phyloP scores from a whole-genome alignment of 1,140 invertebrate species.

The Heliconius congener region DNA sequence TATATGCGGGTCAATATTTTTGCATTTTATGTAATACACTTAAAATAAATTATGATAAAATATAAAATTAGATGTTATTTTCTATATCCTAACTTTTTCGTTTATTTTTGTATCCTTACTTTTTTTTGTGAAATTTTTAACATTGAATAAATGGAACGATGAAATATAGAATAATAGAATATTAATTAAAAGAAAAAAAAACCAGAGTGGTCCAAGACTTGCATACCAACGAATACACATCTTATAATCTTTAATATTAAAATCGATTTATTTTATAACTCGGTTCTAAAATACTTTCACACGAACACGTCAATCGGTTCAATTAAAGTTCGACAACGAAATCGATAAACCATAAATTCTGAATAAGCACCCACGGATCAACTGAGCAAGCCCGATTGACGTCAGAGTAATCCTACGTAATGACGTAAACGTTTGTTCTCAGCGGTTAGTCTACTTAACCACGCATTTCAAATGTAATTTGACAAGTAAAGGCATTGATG shows the following conservation, averaged over 20 bases:
- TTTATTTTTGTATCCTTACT: too few relatives aligned
- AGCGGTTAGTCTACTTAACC: background rate
- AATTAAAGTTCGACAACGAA: conserved; percentile 19
- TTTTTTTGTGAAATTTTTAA: too few relatives aligned
- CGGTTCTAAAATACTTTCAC: background rate
- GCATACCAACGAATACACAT: too few relatives aligned
- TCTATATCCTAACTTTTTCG: too few relatives aligned
- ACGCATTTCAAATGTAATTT: background rate
- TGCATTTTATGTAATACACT: too few relatives aligned
- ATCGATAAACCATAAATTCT: conserved; percentile 9
- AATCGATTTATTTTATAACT: background rate
- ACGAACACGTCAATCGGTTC: background rate
- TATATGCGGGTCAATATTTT: too few relatives aligned
- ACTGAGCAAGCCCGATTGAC: conserved; percentile 21
- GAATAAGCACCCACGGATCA: conserved; percentile 23
- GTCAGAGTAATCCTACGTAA: conserved; percentile 27
- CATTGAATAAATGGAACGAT: too few relatives aligned
- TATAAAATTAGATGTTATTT: too few relatives aligned
- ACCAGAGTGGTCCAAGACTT: too few relatives aligned
- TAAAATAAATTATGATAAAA: too few relatives aligned
- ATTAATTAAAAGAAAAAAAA: too few relatives aligned
- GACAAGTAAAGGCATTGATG: background rate
- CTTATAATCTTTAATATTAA: background rate
- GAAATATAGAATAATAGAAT: too few relatives aligned
- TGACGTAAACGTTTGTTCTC: conserved; percentile 23